Evolutionary conservation across 2,888 invertebrate genomes (phyloP).

Genomic region (Invenusta paracnida): DNA sequence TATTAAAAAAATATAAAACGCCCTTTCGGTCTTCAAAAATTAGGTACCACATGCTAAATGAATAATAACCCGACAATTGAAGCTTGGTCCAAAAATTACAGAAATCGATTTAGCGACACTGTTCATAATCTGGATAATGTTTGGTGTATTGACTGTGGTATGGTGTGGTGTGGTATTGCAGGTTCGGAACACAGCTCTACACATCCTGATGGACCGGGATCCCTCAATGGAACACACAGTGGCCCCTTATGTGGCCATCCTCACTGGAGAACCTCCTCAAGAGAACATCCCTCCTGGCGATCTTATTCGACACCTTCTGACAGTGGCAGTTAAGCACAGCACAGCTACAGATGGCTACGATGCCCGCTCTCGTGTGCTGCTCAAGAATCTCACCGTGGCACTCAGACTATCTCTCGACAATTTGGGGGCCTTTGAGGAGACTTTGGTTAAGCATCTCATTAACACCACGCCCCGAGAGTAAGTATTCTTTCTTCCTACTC

Average conservation of each 20-base stretch:
- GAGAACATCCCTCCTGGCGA: background rate
- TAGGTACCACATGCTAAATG: no score
- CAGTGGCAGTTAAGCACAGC: background rate
- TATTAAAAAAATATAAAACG: no score
- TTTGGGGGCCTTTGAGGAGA: constrained; percentile 66
- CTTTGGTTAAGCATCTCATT: constrained; percentile 63
- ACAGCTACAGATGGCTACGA: constrained; percentile 63
- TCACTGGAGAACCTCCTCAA: background rate
- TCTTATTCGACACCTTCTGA: background rate
- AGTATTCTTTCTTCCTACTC: background rate
- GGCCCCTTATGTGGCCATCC: background rate
- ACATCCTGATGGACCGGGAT: background rate
- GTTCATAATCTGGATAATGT: no score
- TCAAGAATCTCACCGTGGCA: constrained; percentile 64
- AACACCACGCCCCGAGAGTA: constrained; percentile 53
- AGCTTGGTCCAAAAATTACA: no score
- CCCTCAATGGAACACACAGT: background rate
- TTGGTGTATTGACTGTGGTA: no score
- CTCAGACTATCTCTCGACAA: constrained; percentile 64
- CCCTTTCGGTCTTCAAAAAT: no score
- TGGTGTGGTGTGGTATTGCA: no score
- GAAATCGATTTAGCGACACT: no score
- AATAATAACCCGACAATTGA: no score
- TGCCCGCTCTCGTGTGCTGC: constrained; percentile 66
- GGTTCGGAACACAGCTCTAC: background rate